A percentile compares a stretch with the other conserved stretches of the same genome.
These are phyloP conservation scores for Pteruthius melanotis DNA, from an alignment of 2,113 vertebrate genomes.

Conservation along the genomic window DNA sequence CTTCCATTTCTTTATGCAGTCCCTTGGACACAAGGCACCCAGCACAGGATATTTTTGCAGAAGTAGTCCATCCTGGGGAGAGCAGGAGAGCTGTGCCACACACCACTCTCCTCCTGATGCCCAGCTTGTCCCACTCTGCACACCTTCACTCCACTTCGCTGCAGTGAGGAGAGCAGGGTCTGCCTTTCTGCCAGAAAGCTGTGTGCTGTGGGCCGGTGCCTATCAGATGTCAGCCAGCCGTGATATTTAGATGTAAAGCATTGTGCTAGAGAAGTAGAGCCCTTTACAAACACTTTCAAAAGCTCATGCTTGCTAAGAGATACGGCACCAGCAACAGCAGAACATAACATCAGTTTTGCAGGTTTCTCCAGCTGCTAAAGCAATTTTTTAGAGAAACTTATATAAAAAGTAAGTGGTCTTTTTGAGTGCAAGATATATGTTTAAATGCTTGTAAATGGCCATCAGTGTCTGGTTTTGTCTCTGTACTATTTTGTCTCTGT, in stretches of 20 bases:
- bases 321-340: neutral
- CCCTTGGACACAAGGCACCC: rapidly evolving
- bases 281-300: neutral
- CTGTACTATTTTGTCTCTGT: neutral
- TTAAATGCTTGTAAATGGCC: neutral
- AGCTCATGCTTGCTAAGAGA: neutral
- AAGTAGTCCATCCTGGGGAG: rapidly evolving
- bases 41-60: neutral
- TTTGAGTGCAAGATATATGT: neutral
- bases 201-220: rapidly evolving
- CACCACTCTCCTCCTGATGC: rapidly evolving
- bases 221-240: neutral
- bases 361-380: neutral
- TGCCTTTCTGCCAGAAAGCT: neutral
- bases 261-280: neutral
- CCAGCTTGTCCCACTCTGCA: rapidly evolving
- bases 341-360: neutral
- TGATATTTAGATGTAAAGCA: neutral
- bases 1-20: neutral
- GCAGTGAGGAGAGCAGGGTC: rapidly evolving
- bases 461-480: neutral
- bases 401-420: neutral
- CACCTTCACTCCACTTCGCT: rapidly evolving
- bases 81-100: rapidly evolving
- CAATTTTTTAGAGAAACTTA: neutral